Base-by-base conservation (phyloP, 2,888 invertebrate genomes). In the Nymphalis urticae region DNA sequence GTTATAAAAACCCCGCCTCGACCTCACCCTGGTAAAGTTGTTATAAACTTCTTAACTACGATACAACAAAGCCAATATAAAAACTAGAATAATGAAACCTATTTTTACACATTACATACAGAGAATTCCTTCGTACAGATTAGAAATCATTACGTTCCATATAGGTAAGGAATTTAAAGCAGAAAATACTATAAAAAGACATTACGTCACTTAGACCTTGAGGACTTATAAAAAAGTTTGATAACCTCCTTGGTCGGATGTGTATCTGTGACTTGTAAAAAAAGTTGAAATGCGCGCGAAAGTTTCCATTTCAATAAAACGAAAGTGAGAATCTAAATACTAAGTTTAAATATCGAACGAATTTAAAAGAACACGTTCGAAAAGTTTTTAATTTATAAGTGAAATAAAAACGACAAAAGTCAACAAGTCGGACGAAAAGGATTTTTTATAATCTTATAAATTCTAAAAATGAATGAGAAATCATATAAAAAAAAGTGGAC, bases 221-320 rank as follows among this genome's bases (percentile, higher is more conserved):
- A 32, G 67, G 66, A 27, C 68, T 67, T 70, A 72, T 72, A 67
- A n/a, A 68, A 51, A 64, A 72, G 76, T 73, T 66, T 68, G 66
- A 71, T 74, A 76, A 78, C 73, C 78, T 73, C 66, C 64, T 68
- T 64, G 54, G 36, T 53, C 53, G 36, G 16, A 27, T n/a, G 13
- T 42, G 13, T 42, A 42, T 42, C 42, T 42, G 42, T 13, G 42
- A 13, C 42, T 42, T 10, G 42, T 53, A 62, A 66, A 69, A 71
- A 70, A 70, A 70, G 65, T 71, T 59, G 48, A 60, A 51, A 53
- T 54, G 60, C 72, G 72, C 76, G 78, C 75, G 75, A 78, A 77
- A 76, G 75, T 77, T 79, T 80, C 76, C 66, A 72, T 79, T 80
- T 79, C 78, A 60, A 75, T 75, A 72, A 13, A 58, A 77, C 66